Evolutionary conservation across 2,888 invertebrate species (phyloP).

Genomic region (Thera britannica): DNA sequence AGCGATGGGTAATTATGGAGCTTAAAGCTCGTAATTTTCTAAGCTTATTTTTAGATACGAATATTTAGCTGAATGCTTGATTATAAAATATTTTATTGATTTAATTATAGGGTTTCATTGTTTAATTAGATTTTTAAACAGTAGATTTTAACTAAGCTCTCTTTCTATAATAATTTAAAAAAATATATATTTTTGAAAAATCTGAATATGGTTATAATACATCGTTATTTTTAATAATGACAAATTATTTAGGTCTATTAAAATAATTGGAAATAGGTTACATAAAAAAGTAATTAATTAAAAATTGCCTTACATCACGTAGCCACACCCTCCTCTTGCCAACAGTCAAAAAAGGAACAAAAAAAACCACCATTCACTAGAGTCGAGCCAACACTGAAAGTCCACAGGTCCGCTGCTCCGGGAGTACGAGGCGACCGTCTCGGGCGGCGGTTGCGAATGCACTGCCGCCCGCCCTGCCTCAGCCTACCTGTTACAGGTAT

Average conservation of each 20-base stretch:
- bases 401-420: slow-evolving; percentile 42
- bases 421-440: slow-evolving; percentile 62
- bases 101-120: background rate
- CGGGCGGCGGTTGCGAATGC: slow-evolving; percentile 65
- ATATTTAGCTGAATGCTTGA: too few relatives aligned
- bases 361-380: slow-evolving; percentile 55
- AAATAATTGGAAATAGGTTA: background rate
- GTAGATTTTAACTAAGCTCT: too few relatives aligned
- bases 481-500: slow-evolving; percentile 80
- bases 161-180: too few relatives aligned
- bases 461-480: slow-evolving; percentile 70
- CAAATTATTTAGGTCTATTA: background rate
- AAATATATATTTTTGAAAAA: too few relatives aligned
- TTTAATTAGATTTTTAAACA: too few relatives aligned
- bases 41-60: background rate
- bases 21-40: slow-evolving; percentile 6
- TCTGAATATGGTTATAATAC: too few relatives aligned
- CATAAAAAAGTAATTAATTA: background rate
- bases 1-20: background rate
- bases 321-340: slow-evolving; percentile 3
- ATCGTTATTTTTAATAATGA: background rate
- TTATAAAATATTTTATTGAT: background rate
- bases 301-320: slow-evolving; percentile 14
- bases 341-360: slow-evolving; percentile 20
- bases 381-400: slow-evolving; percentile 51